Evolutionary conservation across 2,888 invertebrate genomes (phyloP).

Genomic region (Bhutanitis thaidina): DNA sequence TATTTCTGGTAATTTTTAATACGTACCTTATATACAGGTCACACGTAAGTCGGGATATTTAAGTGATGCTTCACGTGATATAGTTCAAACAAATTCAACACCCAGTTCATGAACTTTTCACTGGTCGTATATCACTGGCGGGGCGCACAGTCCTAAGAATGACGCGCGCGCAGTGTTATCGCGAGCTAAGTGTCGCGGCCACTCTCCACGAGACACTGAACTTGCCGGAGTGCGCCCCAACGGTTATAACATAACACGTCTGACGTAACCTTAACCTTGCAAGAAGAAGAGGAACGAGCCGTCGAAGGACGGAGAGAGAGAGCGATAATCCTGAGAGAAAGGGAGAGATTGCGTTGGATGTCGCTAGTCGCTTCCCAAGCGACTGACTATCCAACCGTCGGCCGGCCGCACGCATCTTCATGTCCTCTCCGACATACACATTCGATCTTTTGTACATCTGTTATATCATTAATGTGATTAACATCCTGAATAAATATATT

Average conservation of each 20-base stretch:
- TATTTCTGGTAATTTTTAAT: constrained; percentile 7
- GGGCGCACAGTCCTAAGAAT: constrained; percentile 64
- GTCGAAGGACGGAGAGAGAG: constrained; percentile 79
- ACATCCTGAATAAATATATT: not conserved
- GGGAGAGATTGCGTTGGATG: constrained; percentile 60
- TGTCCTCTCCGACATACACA: constrained; percentile 25
- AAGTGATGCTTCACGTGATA: constrained; percentile 56
- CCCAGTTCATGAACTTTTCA: constrained; percentile 77
- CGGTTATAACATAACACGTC: constrained; percentile 81
- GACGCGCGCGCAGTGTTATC: constrained; percentile 58
- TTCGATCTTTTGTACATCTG: constrained; percentile 19
- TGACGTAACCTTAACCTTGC: constrained; percentile 81
- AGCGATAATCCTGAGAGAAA: constrained; percentile 72
- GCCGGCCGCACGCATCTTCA: constrained; percentile 21
- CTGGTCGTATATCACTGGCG: constrained; percentile 74
- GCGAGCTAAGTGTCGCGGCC: constrained; percentile 74
- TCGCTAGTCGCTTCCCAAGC: constrained; percentile 20
- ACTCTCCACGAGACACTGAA: constrained; percentile 79
- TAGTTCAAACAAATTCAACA: constrained; percentile 74
- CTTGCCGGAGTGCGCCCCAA: constrained; percentile 76
- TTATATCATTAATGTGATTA: constrained; percentile 22
- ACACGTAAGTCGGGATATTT: constrained; percentile 33
- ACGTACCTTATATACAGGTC: constrained; percentile 54
- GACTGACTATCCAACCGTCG: constrained; percentile 28
- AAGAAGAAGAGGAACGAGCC: constrained; percentile 78